Conservation (phyloP, 1,140 invertebrate species). For the Pachyrhynchus sulphureomaculatus region DNA sequence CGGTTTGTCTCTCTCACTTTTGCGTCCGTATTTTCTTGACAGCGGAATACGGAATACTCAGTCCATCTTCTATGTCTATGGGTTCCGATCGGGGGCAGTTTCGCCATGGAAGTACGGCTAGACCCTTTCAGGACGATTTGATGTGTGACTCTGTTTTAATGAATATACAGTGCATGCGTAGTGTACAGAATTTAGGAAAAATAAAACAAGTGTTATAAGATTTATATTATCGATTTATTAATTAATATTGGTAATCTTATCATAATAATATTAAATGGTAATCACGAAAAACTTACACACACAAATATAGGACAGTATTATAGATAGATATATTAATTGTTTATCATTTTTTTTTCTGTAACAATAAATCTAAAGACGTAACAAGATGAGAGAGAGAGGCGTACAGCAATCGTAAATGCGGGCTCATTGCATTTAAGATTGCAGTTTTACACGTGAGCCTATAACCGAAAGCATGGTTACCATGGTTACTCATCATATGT, state of each 20-base stretch:
- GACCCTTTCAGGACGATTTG: too few relatives aligned
- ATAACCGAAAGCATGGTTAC: slow-evolving; percentile 13
- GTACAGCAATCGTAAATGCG: slow-evolving; percentile 32
- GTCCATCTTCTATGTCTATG: too few relatives aligned
- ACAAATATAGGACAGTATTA: slow-evolving; percentile 52
- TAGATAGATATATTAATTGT: slow-evolving; percentile 34
- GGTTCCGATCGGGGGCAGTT: too few relatives aligned
- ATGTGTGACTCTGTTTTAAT: too few relatives aligned
- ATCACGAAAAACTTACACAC: slow-evolving; percentile 51
- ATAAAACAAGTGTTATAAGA: slow-evolving; percentile 16
- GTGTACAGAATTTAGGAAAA: too few relatives aligned
- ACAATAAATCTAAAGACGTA: slow-evolving; percentile 49
- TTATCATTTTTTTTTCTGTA: slow-evolving; percentile 40
- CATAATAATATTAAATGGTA: slow-evolving; percentile 37
- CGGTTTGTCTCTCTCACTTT: too few relatives aligned
- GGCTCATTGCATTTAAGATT: slow-evolving; percentile 43
- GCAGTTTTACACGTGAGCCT: slow-evolving; percentile 33
- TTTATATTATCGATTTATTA: slow-evolving; percentile 38
- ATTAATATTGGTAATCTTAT: slow-evolving; percentile 42
- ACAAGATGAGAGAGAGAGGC: slow-evolving; percentile 44
- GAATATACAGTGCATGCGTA: too few relatives aligned
- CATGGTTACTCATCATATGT: not conserved
- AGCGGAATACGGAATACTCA: too few relatives aligned
- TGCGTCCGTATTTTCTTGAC: too few relatives aligned
- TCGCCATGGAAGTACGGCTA: too few relatives aligned